Percentiles rank a stretch among this genome's conserved stretches.
Conservation (phyloP, 1,140 invertebrate species). For the Anoplophora glabripennis region DNA sequence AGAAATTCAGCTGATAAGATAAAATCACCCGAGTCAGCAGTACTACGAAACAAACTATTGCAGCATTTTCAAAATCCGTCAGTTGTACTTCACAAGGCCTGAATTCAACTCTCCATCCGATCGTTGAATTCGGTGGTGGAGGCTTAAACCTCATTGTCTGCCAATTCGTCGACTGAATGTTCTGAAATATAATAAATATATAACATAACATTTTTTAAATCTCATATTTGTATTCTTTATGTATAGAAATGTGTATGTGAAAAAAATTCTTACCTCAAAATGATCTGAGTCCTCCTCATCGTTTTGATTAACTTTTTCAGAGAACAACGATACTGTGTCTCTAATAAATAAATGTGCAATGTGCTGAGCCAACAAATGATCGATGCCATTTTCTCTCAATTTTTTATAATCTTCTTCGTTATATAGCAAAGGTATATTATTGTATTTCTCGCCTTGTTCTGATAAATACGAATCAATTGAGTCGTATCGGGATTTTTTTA, state of each 20-base stretch:
- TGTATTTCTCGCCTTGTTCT: conserved; percentile 81
- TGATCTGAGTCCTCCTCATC: conserved; percentile 95
- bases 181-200: conserved; percentile 61
- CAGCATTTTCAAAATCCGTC: conserved; percentile 99
- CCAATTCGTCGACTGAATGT: conserved; percentile 99
- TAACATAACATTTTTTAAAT: neutral
- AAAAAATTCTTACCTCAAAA: conserved; percentile 77
- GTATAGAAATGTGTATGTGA: neutral
- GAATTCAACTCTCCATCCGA: conserved; percentile 99
- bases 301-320: conserved; percentile 93
- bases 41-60: conserved; percentile 97
- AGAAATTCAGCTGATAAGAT: conserved; percentile 92
- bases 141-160: conserved; percentile 99
- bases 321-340: conserved; percentile 94
- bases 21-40: conserved; percentile 94
- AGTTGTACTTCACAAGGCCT: conserved; percentile 97
- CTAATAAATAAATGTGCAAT: conserved; percentile 98
- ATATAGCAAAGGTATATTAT: conserved; percentile 87
- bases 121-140: conserved; percentile 89
- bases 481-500: conserved; percentile 96
- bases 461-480: conserved; percentile 97
- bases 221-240: neutral
- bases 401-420: conserved; percentile 80
- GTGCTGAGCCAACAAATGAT: conserved; percentile 88
- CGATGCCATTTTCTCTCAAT: conserved; percentile 83